Evolutionary conservation across 1,140 invertebrate genomes (phyloP).

Genomic region (Ostrea edulis): DNA sequence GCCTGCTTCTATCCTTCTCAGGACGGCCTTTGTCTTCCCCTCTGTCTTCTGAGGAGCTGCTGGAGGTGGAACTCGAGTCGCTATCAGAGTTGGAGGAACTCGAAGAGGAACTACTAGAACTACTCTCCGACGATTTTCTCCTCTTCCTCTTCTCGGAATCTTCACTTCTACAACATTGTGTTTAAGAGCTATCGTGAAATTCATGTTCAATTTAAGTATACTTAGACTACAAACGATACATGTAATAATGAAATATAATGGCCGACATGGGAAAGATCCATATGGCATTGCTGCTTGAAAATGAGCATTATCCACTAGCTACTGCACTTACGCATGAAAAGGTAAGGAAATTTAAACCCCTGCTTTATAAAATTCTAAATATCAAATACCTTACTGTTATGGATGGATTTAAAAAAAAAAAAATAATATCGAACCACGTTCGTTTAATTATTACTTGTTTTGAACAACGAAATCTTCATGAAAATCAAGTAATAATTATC

Average conservation of each 20-base stretch:
- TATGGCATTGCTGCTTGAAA: no score
- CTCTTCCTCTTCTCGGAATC: not conserved
- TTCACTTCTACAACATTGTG: not conserved
- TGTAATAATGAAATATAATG: not conserved
- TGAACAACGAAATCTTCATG: not conserved
- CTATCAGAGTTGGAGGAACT: not conserved
- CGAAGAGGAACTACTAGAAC: not conserved
- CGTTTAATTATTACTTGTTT: not conserved
- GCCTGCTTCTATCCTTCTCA: not conserved
- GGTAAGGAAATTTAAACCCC: not conserved
- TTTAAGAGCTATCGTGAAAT: not conserved
- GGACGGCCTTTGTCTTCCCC: not conserved
- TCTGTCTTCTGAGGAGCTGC: conserved; percentile 13
- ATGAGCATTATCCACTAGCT: not conserved
- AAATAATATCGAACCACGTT: not conserved
- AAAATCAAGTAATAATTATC: not conserved
- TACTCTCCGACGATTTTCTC: conserved; percentile 6
- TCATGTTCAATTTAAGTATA: not conserved
- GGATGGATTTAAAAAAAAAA: not conserved
- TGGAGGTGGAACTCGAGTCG: not conserved
- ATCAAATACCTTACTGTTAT: not conserved
- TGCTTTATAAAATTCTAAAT: not conserved
- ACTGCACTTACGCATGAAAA: not conserved
- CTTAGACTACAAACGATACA: not conserved
- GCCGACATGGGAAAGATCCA: conserved; percentile 13